Conservation (phyloP, 2,888 invertebrate genomes). For the Drosophila subsilvestris region DNA sequence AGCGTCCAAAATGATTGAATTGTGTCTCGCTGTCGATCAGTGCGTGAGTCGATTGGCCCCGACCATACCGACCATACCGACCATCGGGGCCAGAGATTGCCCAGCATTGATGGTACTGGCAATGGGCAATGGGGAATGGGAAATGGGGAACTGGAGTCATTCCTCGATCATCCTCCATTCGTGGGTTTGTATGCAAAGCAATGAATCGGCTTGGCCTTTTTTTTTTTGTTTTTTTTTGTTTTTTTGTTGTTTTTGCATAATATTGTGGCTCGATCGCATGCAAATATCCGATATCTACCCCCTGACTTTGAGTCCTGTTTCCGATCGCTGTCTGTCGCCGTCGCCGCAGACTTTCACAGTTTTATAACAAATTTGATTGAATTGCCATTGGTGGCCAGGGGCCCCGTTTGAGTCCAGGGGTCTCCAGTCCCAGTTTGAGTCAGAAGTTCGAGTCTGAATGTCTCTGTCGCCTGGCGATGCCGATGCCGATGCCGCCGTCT, state of each 20-base stretch:
- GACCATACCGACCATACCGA: too few relatives aligned
- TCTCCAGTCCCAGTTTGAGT: not conserved
- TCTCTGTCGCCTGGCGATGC: constrained; percentile 28
- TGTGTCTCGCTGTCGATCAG: constrained; percentile 80
- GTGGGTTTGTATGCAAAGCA: constrained; percentile 72
- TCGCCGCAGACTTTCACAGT: constrained; percentile 75
- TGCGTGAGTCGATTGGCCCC: constrained; percentile 59
- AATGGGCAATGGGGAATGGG: not conserved
- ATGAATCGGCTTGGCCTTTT: constrained; percentile 25
- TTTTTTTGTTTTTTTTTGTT: too few relatives aligned
- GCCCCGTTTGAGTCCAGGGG: constrained; percentile 9
- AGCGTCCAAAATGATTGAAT: constrained; percentile 78
- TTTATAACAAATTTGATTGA: constrained; percentile 82
- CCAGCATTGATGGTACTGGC: constrained; percentile 55
- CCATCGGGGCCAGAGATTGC: constrained; percentile 50
- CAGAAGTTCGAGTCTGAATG: not conserved
- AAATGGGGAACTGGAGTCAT: constrained; percentile 42
- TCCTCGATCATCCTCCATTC: constrained; percentile 17
- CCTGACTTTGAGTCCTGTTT: constrained; percentile 72
- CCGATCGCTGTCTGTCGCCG: constrained; percentile 70
- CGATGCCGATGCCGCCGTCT: constrained; percentile 48
- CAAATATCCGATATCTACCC: constrained; percentile 39
- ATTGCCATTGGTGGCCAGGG: constrained; percentile 51
- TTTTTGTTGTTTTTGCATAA: too few relatives aligned
- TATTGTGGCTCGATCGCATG: constrained; percentile 48